phyloP scores from a whole-genome alignment of 2,888 invertebrate species.

The Drosophila diplacantha region DNA sequence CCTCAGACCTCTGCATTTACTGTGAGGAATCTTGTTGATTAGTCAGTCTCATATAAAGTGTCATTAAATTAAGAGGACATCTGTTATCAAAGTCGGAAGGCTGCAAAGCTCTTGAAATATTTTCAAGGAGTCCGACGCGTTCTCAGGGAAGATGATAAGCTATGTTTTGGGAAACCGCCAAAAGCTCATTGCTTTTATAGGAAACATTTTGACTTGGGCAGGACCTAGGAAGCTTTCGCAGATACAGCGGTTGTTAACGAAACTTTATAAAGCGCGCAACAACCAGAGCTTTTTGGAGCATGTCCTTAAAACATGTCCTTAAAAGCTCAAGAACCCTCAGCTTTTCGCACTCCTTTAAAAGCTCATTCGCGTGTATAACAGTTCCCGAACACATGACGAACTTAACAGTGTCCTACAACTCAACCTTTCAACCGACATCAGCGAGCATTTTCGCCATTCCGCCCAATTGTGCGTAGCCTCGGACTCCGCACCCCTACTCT shows the following conservation, averaged over 20 bases:
- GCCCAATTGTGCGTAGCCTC: slow-evolving; percentile 22
- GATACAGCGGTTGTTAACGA: neutral
- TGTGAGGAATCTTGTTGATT: neutral
- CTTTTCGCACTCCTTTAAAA: neutral
- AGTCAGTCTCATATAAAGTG: neutral
- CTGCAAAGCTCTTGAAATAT: neutral
- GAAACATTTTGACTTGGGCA: neutral
- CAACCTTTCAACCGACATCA: slow-evolving; percentile 6
- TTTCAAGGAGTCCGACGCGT: neutral
- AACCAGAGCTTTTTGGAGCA: neutral
- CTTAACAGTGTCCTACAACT: slow-evolving; percentile 3
- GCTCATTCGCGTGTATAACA: slow-evolving; percentile 11
- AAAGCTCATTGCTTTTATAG: slow-evolving; percentile 6
- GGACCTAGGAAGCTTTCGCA: neutral
- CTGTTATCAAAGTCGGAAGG: neutral
- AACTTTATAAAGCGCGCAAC: neutral
- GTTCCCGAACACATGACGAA: neutral
- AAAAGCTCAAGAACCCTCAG: neutral
- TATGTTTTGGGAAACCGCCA: neutral
- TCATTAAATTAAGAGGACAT: neutral
- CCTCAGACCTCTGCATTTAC: neutral
- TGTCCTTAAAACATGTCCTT: neutral
- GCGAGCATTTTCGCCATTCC: slow-evolving; percentile 9
- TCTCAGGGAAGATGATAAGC: neutral
- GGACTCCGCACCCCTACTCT: neutral